Conservation (phyloP, 1,140 invertebrate genomes). For the Ostrea denselamellosa region DNA sequence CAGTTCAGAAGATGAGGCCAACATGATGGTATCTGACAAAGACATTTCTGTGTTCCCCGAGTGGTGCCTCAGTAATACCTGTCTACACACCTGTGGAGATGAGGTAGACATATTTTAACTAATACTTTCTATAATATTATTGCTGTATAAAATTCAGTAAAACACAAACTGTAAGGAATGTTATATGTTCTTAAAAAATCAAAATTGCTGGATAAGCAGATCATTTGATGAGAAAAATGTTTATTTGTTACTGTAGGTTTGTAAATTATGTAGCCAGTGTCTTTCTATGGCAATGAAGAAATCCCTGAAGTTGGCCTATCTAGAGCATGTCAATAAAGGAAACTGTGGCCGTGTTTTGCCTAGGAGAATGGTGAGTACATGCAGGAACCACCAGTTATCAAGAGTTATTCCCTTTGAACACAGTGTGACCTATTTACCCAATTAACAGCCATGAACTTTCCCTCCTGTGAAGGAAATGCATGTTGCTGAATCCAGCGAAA, state of each 20-base stretch:
- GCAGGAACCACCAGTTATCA: neutral
- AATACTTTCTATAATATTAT: no score
- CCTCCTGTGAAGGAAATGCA: no score
- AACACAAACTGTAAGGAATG: no score
- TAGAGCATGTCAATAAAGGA: slow-evolving; percentile 43
- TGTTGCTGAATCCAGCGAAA: no score
- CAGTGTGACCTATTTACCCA: no score
- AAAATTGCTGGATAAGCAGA: no score
- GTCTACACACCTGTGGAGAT: slow-evolving; percentile 82
- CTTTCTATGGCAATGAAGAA: slow-evolving; percentile 82
- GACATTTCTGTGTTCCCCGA: slow-evolving; percentile 89
- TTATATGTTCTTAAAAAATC: no score
- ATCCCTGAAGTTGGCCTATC: slow-evolving; percentile 1
- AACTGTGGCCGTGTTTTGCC: slow-evolving; percentile 91
- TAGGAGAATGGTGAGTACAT: slow-evolving; percentile 85
- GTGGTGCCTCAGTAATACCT: slow-evolving; percentile 83
- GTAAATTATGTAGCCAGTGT: slow-evolving; percentile 89
- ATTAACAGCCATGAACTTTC: no score
- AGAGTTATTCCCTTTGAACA: neutral
- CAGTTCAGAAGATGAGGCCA: slow-evolving; percentile 77
- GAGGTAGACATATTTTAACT: slow-evolving; percentile 46
- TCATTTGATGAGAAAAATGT: no score
- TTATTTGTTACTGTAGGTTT: slow-evolving; percentile 80
- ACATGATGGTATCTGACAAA: slow-evolving; percentile 88
- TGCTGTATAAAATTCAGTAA: no score